Evolutionary conservation across 2,888 invertebrate genomes (phyloP).

Genomic region (Rhabditoides inermis): DNA sequence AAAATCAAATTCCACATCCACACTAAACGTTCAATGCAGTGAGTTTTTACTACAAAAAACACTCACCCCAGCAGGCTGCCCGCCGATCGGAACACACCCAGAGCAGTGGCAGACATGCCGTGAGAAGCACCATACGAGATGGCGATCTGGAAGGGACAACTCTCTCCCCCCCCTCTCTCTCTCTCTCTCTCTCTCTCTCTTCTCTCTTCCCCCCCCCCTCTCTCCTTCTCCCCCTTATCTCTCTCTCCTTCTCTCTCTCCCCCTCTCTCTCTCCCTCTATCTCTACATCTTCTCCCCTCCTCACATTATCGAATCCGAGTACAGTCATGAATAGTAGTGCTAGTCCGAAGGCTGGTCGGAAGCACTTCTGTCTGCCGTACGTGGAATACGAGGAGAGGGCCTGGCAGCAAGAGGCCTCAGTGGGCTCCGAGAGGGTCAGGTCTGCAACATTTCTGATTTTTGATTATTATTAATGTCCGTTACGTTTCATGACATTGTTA

Average conservation of each 20-base stretch:
- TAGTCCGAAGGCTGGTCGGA: slow-evolving; percentile 34
- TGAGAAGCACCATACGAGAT: slow-evolving; percentile 34
- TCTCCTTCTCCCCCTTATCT: no score
- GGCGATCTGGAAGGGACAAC: slow-evolving; percentile 27
- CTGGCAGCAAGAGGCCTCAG: not conserved
- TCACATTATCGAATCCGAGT: slow-evolving; percentile 45
- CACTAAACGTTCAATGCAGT: no score
- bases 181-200: no score
- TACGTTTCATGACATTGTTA: no score
- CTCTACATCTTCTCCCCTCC: no score
- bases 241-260: no score
- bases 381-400: not conserved
- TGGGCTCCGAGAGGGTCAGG: not conserved
- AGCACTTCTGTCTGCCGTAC: slow-evolving; percentile 28
- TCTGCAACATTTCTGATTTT: not conserved
- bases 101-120: slow-evolving; percentile 24
- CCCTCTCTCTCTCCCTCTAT: no score
- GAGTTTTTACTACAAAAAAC: not conserved
- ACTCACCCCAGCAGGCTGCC: slow-evolving; percentile 33
- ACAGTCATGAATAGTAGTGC: slow-evolving; percentile 45
- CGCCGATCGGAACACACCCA: slow-evolving; percentile 30
- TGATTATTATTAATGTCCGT: no score
- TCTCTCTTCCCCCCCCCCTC: no score
- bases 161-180: no score
- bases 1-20: no score